These are phyloP conservation scores for Brachylomia viminalis DNA, from an alignment of 2,888 invertebrate species.

Conservation along the genomic window DNA sequence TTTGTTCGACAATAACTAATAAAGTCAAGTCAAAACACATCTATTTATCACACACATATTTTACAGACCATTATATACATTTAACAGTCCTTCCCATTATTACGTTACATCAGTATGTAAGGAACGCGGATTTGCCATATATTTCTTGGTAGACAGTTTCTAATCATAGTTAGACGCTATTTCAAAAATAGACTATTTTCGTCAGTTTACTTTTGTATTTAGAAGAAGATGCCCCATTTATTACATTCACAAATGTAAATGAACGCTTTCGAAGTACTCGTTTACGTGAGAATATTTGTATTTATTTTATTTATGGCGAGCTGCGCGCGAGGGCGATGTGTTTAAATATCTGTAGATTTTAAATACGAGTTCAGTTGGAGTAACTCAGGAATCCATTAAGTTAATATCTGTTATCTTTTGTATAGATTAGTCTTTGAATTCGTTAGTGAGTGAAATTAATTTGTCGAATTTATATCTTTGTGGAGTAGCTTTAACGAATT, in stretches of 20 bases:
- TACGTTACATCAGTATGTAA: conserved; percentile 60
- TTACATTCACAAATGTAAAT: conserved; percentile 90
- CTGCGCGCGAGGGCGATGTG: conserved; percentile 87
- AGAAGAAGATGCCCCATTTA: conserved; percentile 88
- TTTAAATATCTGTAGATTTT: conserved; percentile 89
- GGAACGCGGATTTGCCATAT: conserved; percentile 72
- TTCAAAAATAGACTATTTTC: conserved; percentile 81
- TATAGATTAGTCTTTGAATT: conserved; percentile 72
- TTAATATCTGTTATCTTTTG: conserved; percentile 86
- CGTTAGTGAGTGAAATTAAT: conserved; percentile 68
- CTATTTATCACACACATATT: conserved; percentile 50
- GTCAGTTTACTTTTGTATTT: conserved; percentile 86
- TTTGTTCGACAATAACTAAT: conserved; percentile 47
- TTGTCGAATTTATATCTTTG: conserved; percentile 61
- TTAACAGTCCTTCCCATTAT: conserved; percentile 45
- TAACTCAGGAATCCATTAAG: conserved; percentile 86
- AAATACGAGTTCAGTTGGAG: conserved; percentile 85
- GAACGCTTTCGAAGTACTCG: conserved; percentile 88
- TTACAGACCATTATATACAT: conserved; percentile 45
- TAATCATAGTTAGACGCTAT: conserved; percentile 73
- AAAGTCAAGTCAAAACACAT: conserved; percentile 50
- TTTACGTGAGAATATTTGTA: conserved; percentile 91
- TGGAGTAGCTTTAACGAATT: conserved; percentile 53
- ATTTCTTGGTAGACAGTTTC: conserved; percentile 71
- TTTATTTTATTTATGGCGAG: conserved; percentile 90